Conservation (phyloP, 2,113 vertebrate genomes). For the Cheirogaleus medius region DNA sequence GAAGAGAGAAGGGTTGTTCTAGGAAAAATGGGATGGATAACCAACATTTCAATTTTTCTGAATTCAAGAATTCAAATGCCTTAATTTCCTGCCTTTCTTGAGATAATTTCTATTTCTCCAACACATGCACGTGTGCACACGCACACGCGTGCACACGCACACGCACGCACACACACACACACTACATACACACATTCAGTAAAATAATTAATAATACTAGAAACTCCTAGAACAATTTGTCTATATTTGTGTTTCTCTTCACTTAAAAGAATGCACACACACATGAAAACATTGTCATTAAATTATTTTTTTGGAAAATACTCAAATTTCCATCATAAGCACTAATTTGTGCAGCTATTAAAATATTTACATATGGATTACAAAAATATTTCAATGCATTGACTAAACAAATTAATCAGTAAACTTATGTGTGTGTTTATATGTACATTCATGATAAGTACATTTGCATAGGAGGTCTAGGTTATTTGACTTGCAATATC, state of each 20-base stretch:
- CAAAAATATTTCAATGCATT: slow-evolving; percentile 13
- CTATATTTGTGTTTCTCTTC: slow-evolving; percentile 1
- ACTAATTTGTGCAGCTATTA: not conserved
- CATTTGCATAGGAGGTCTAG: slow-evolving; percentile 1
- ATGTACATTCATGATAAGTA: not conserved
- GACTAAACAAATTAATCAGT: slow-evolving; percentile 5
- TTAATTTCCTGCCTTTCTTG: slow-evolving; percentile 18
- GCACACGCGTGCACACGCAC: not conserved
- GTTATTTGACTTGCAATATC: slow-evolving; percentile 26
- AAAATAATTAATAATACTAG: not conserved
- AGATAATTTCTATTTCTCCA: not conserved
- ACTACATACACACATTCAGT: not conserved
- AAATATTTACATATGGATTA: slow-evolving; percentile 14
- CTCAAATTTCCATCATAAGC: not conserved
- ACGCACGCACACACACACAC: not conserved
- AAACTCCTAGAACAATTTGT: not conserved
- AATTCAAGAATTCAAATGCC: not conserved
- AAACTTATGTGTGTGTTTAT: not conserved
- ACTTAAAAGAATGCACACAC: not conserved
- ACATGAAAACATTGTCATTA: not conserved
- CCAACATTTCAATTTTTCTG: not conserved
- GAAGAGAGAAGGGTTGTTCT: not conserved
- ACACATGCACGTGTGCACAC: not conserved
- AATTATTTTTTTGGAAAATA: slow-evolving; percentile 19
- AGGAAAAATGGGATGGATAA: not conserved